A percentile compares a stretch with the other conserved stretches of the same genome.
Conservation (phyloP, 2,888 invertebrate species). For the Drosophila acutilabella region DNA sequence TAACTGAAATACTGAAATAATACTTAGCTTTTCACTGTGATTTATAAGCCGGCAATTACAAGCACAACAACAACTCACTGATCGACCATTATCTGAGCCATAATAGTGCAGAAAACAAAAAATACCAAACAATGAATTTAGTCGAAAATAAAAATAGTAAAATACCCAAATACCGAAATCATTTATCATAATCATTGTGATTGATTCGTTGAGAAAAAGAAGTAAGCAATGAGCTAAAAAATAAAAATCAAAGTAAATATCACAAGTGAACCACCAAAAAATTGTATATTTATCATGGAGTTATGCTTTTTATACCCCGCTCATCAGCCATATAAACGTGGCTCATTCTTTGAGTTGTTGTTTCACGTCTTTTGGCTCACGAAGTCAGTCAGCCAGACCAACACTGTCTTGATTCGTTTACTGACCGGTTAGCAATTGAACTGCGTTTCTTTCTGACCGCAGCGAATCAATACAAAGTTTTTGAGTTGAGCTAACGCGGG, state of each 20-base stretch:
- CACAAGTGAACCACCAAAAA: conserved; percentile 65
- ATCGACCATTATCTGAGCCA: conserved; percentile 69
- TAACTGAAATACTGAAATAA: conserved; percentile 71
- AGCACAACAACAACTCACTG: conserved; percentile 51
- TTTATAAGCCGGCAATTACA: conserved; percentile 78
- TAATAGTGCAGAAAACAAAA: conserved; percentile 65
- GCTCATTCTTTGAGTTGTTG: conserved; percentile 48
- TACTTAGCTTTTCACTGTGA: conserved; percentile 70
- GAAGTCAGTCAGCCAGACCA: conserved; percentile 54
- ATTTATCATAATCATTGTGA: conserved; percentile 84
- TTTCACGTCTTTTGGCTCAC: conserved; percentile 59
- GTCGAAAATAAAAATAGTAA: conserved; percentile 61
- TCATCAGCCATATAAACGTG: conserved; percentile 79
- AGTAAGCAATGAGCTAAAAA: conserved; percentile 17
- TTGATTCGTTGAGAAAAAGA: conserved; percentile 81
- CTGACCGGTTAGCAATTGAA: conserved; percentile 73
- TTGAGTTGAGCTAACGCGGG: too few species aligned
- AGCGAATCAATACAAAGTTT: conserved; percentile 46
- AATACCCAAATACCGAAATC: conserved; percentile 76
- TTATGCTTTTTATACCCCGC: conserved; percentile 46
- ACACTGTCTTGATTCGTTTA: conserved; percentile 70
- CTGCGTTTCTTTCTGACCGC: conserved; percentile 46
- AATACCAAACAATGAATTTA: conserved; percentile 54
- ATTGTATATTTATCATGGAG: conserved; percentile 53
- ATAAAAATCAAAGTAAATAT: conserved; percentile 58